Conservation (phyloP, 2,113 vertebrate species). For the Loxodonta africana region DNA sequence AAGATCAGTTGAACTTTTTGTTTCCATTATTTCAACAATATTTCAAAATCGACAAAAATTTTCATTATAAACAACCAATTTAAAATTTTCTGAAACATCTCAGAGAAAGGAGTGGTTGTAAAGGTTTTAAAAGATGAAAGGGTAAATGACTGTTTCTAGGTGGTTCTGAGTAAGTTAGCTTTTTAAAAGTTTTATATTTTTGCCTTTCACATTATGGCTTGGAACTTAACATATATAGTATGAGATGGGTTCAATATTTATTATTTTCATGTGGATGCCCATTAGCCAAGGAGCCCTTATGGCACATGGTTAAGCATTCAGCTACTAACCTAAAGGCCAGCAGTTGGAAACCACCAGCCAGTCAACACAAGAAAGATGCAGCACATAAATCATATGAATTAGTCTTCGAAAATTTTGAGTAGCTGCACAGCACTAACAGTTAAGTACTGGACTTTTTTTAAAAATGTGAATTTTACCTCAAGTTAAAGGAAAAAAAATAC, state of each 20-base stretch:
- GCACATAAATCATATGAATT: no score
- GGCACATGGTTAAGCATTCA: no score
- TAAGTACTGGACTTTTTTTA: no score
- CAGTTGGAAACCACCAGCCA: no score
- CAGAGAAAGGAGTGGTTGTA: rapidly evolving
- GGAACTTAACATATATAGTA: background rate
- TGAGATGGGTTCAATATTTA: background rate
- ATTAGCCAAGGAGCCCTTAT: no score
- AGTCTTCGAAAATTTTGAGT: no score
- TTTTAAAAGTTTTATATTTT: background rate
- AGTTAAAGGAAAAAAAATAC: no score
- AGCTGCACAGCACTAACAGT: no score
- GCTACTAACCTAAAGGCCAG: no score
- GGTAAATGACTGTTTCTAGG: background rate
- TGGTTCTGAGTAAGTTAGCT: background rate
- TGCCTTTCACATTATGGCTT: background rate
- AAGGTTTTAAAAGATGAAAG: background rate
- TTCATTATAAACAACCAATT: background rate
- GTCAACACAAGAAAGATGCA: no score
- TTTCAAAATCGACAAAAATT: background rate
- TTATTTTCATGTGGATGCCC: background rate
- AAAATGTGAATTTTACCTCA: no score
- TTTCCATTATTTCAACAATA: background rate
- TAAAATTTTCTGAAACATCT: background rate
- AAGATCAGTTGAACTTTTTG: background rate